Evolutionary conservation across 2,888 invertebrate species (phyloP).

Genomic region (Microchrysa polita): DNA sequence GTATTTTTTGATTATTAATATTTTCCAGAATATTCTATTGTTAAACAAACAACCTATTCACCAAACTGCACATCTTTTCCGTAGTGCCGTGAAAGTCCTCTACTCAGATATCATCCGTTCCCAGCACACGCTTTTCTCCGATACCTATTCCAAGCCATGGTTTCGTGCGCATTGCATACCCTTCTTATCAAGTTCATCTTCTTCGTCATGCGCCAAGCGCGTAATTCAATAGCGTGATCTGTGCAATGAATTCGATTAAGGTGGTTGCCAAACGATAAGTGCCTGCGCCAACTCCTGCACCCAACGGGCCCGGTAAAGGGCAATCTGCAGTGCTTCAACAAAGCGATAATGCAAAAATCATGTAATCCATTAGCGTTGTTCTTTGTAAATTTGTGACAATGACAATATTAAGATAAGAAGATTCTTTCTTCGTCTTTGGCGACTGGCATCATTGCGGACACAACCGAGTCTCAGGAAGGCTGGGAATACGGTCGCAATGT

Average conservation of each 20-base stretch:
- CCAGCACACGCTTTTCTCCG: too few relatives aligned
- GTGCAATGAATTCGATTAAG: constrained; percentile 47
- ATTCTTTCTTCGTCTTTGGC: constrained; percentile 1
- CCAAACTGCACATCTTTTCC: too few relatives aligned
- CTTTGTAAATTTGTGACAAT: constrained; percentile 65
- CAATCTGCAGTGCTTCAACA: constrained; percentile 58
- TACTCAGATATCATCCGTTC: too few relatives aligned
- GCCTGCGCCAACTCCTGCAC: constrained; percentile 14
- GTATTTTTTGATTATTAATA: too few relatives aligned
- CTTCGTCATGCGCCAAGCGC: constrained; percentile 47
- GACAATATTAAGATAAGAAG: constrained; percentile 64
- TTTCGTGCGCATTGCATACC: neutral
- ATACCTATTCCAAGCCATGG: too few relatives aligned
- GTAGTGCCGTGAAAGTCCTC: too few relatives aligned
- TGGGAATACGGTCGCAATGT: neutral
- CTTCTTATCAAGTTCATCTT: constrained; percentile 50
- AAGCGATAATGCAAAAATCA: constrained; percentile 65
- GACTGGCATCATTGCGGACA: neutral
- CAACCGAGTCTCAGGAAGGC: neutral
- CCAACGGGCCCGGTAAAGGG: constrained; percentile 26
- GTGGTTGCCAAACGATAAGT: constrained; percentile 29
- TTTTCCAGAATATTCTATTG: too few relatives aligned
- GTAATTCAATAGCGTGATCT: constrained; percentile 44
- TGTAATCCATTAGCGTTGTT: constrained; percentile 65
- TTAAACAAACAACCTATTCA: too few relatives aligned